Evolutionary conservation across 2,797 vertebrate species (phyloP).

Genomic region (Antennarius maculatus): DNA sequence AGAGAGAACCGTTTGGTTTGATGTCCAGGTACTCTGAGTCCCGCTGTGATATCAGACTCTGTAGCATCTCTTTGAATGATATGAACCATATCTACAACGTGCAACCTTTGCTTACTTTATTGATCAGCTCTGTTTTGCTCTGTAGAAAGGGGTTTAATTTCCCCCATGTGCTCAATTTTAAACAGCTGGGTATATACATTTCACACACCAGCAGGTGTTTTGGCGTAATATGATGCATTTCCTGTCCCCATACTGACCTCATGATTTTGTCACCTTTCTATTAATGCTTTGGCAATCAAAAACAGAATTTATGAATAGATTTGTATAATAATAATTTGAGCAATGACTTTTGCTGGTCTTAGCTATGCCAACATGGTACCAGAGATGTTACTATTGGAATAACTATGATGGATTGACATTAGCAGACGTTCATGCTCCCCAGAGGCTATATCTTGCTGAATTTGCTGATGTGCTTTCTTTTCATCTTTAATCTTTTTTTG

Average conservation of each 20-base stretch:
- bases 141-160: constrained; percentile 22
- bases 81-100: constrained; percentile 40
- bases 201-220: not conserved
- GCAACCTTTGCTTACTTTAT: constrained; percentile 39
- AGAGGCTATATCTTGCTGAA: too few relatives aligned
- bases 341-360: not conserved
- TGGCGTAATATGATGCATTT: constrained; percentile 11
- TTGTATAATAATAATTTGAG: too few relatives aligned
- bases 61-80: constrained; percentile 37
- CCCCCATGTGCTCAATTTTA: constrained; percentile 16
- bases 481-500: too few relatives aligned
- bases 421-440: not conserved
- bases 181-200: constrained; percentile 9
- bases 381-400: not conserved
- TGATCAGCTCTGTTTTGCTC: constrained; percentile 36
- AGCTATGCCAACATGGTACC: not conserved
- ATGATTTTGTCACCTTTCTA: constrained; percentile 1
- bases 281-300: not conserved
- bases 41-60: constrained; percentile 44
- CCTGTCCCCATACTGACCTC: constrained; percentile 3
- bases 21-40: constrained; percentile 60
- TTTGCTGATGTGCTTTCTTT: not conserved
- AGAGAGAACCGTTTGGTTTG: constrained; percentile 47
- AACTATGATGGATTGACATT: not conserved
- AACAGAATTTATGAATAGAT: constrained; percentile 2